Evolutionary conservation across 2,888 invertebrate species (phyloP), one percentile per base, ranked within the genome.

Genomic region (Pecten maximus): DNA sequence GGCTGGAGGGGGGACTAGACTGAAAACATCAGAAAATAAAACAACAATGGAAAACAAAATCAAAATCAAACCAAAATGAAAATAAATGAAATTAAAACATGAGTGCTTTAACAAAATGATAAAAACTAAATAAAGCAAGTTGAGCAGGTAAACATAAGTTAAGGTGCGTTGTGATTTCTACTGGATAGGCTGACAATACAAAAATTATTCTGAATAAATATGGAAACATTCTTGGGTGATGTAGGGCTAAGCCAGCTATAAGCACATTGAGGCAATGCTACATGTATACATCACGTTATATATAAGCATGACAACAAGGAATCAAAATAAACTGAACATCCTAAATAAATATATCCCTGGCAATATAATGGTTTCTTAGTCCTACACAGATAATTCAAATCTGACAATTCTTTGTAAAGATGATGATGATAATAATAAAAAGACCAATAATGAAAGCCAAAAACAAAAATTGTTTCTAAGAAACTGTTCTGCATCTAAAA

Each of bases 1-100:
- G 90, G 91, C 90, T 92, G 89, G 93, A 92, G 89, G 93, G 93
- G 90, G 93, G 92, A 40, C 92, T 88, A 19, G 93, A 93, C 94
- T 94, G 94, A 93, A 94, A 93, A 93, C 93, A 94, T 90, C 87
- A 92, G 74, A 74, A 74, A 93, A 91, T 92, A 92, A 91, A 92
- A 93, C 87, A 93, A 93, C 90, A 94, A 93, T 92, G 90, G 92
- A 92, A 94, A 92, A 92, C 87, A 90, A 93, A 92, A 89, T 88
- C 87, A 90, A 91, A 87, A 91, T 50, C 39, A 90, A 92, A 92
- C 54, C 48, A 90, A 90, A 92, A 89, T 50, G 40, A 88, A 74
- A 74, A 74, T 74, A 35, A 74, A 74, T 74, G 15, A 74, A 74
- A 74, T 74, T 35, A 74, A 28, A 74, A 74, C 35, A 44, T 54